Evolutionary conservation across 1,140 invertebrate species (phyloP), one percentile per base, ranked within the genome.

Genomic region (Lepidotrigona ventralis): DNA sequence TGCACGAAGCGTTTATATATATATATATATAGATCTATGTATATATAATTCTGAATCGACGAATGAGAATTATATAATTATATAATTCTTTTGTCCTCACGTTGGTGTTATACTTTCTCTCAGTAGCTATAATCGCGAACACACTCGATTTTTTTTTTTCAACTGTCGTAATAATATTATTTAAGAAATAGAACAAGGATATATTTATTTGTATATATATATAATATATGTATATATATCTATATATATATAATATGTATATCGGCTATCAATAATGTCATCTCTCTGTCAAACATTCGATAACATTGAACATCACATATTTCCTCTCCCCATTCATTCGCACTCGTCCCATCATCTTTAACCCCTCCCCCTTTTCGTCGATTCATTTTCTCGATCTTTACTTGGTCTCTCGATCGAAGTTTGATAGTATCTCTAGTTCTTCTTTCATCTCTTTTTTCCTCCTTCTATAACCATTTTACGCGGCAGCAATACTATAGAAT

Each of bases 141-240:
- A 82, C 84, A 90, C 64, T 86, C 70, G 54, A 71, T 80, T 29
- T 39, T 19, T 54, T 29, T 39, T 29, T 54, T 56, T 90, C 86
- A 90, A 89, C 85, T 91, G 87, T 90, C 77, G 58, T 87, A 91
- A 89, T 89, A 91, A 88, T 88, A 90, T 88, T 77, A 77, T 82
- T 70, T 89, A 88, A 89, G 89, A 92, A 92, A 90, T 88, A 91
- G 88, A 92, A 91, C 91, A 91, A 89, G 85, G 84, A 87, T 90
- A 90, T 89, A 91, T 90, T 89, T 88, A 81, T 85, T 89, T 89
- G 88, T 91, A 88, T 87, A 89, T 89, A 90, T 83, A 82, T 80
- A 69, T 70, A 75, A 83, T 83, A 79, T 84, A 84, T 83, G 46
- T 83, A 74, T 84, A 84, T 75, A 75, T 84, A 83, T 79, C 46